phyloP scores from a whole-genome alignment of 2,888 invertebrate species.

The Pachymerium ferrugineum region DNA sequence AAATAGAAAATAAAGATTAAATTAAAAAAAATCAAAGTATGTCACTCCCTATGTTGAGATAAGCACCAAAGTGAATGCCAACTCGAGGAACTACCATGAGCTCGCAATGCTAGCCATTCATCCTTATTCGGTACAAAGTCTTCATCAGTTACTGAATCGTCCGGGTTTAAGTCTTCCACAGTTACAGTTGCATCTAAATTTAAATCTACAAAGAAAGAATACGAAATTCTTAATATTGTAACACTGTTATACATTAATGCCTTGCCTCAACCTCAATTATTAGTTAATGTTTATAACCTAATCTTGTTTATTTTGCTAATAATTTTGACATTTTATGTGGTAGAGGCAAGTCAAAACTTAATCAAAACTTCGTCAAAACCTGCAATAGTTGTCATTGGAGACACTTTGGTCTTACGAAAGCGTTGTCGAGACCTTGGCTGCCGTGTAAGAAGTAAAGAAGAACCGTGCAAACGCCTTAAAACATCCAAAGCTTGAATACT shows the following conservation, averaged over 20 bases:
- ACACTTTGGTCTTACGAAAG: conserved; percentile 22
- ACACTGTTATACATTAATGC: too few species aligned
- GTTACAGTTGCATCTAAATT: neutral
- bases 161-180: neutral
- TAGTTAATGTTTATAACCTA: too few species aligned
- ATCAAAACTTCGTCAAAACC: too few species aligned
- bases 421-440: conserved; percentile 53
- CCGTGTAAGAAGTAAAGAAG: conserved; percentile 69
- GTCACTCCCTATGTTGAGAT: neutral
- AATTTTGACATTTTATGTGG: too few species aligned
- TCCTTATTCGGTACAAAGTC: conserved; percentile 33
- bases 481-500: conserved; percentile 50
- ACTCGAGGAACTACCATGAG: neutral
- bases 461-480: conserved; percentile 73
- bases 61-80: conserved; percentile 26
- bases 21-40: neutral
- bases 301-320: too few species aligned
- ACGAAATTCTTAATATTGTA: too few species aligned
- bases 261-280: too few species aligned
- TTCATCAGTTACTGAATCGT: conserved; percentile 31
- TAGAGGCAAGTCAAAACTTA: too few species aligned
- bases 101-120: conserved; percentile 32
- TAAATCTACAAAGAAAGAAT: too few species aligned
- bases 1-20: neutral
- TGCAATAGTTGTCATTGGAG: neutral